Conservation (phyloP, 2,888 invertebrate genomes). For the Campoplex nolae region DNA sequence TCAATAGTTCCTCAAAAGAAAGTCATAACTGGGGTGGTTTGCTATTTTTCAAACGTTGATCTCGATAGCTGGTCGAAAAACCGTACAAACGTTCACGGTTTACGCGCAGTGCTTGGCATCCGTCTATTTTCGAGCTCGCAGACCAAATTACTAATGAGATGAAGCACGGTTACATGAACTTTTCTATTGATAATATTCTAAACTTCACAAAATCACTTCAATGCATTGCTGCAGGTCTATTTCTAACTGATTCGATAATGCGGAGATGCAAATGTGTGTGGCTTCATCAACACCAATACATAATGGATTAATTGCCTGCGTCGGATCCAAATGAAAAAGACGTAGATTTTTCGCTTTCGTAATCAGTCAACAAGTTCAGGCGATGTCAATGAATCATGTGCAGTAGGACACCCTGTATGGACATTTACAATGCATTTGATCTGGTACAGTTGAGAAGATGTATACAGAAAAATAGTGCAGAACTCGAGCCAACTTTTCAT, state of each 20-base stretch:
- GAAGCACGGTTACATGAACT: not conserved
- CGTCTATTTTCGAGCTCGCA: not conserved
- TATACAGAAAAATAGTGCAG: conserved; percentile 5
- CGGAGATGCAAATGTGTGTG: too few relatives aligned
- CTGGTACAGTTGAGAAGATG: not conserved
- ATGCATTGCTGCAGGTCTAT: too few relatives aligned
- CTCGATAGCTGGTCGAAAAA: too few relatives aligned
- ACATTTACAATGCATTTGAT: conserved; percentile 20
- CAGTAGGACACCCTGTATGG: not conserved
- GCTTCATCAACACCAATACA: too few relatives aligned
- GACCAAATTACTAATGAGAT: not conserved
- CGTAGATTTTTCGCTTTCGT: not conserved
- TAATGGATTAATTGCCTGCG: too few relatives aligned
- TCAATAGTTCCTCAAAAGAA: not conserved
- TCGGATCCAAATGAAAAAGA: not conserved
- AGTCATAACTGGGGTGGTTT: too few relatives aligned
- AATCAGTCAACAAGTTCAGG: not conserved
- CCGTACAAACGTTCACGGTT: too few relatives aligned
- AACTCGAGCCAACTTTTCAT: conserved; percentile 56
- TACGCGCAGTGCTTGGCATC: too few relatives aligned
- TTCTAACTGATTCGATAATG: too few relatives aligned
- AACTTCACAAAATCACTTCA: too few relatives aligned
- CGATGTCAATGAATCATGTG: not conserved
- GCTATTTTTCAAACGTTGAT: too few relatives aligned
- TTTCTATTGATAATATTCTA: too few relatives aligned